Evolutionary conservation across 2,113 vertebrate species (phyloP).

Genomic region (Peromyscus californicus): DNA sequence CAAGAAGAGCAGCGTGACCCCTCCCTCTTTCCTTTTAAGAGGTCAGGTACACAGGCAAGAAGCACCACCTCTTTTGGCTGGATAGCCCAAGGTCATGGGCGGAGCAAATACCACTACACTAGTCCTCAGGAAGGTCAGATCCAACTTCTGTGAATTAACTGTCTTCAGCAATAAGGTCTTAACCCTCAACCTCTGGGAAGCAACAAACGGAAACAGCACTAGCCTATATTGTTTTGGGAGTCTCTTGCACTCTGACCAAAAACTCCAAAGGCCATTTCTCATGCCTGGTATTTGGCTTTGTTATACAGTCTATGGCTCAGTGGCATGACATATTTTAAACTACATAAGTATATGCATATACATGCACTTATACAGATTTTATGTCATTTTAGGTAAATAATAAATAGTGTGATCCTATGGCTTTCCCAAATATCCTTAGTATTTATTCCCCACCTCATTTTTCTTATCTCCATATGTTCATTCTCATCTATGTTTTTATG

Average conservation of each 20-base stretch:
- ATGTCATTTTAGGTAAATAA: background rate
- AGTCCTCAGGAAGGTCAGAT: background rate
- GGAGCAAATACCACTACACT: too few species aligned
- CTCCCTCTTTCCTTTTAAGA: too few species aligned
- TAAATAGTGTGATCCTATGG: background rate
- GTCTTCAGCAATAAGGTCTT: background rate
- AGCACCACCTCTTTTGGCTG: too few species aligned
- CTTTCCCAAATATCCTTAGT: background rate
- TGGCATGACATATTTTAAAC: background rate
- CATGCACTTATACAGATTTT: background rate
- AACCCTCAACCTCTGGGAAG: background rate
- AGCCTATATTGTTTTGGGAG: background rate
- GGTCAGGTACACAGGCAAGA: too few species aligned
- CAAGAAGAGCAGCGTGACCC: too few species aligned
- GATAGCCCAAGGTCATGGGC: too few species aligned
- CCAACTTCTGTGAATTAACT: background rate
- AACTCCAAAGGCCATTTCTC: background rate
- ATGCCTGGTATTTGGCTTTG: background rate
- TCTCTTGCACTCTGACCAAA: background rate
- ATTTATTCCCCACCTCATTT: background rate
- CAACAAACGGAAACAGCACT: background rate
- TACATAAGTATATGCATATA: background rate
- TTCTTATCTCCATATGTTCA: background rate
- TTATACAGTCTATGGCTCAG: background rate
- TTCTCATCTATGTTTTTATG: background rate